Evolutionary conservation across 1,140 invertebrate species (phyloP).

Genomic region (Cydia strobilella): DNA sequence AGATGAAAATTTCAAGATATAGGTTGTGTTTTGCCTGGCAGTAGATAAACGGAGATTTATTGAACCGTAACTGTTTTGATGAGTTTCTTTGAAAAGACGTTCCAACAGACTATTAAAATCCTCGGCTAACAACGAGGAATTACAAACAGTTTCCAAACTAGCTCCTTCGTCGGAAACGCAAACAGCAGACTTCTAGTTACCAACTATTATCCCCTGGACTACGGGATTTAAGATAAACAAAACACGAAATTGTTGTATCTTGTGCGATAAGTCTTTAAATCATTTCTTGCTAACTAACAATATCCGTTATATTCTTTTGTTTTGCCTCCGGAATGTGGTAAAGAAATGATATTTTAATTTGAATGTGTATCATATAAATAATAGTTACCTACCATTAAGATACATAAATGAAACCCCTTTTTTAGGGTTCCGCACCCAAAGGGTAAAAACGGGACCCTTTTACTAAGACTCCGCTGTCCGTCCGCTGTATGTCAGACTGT

Average conservation of each 20-base stretch:
- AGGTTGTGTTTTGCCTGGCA: not conserved
- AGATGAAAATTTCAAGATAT: not conserved
- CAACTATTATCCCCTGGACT: constrained; percentile 66
- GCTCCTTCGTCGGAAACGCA: constrained; percentile 60
- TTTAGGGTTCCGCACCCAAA: too few relatives aligned
- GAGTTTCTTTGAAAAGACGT: not conserved
- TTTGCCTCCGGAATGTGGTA: not conserved
- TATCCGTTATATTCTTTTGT: not conserved
- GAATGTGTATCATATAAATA: too few relatives aligned
- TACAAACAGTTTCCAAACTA: constrained; percentile 57
- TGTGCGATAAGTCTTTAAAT: not conserved
- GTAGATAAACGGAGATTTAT: not conserved
- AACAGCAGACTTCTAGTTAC: constrained; percentile 62
- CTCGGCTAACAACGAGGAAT: constrained; percentile 52
- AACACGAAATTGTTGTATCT: constrained; percentile 39
- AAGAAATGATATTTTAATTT: not conserved
- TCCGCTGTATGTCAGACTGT: too few relatives aligned
- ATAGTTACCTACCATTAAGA: too few relatives aligned
- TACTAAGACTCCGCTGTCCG: too few relatives aligned
- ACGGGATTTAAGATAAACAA: constrained; percentile 51
- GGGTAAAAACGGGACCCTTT: too few relatives aligned
- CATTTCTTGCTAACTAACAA: not conserved
- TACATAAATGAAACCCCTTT: too few relatives aligned
- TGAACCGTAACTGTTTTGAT: not conserved
- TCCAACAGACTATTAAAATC: constrained; percentile 43